Evolutionary conservation across 2,797 vertebrate species (phyloP).

Genomic region (Microctenopoma steveboyesi): DNA sequence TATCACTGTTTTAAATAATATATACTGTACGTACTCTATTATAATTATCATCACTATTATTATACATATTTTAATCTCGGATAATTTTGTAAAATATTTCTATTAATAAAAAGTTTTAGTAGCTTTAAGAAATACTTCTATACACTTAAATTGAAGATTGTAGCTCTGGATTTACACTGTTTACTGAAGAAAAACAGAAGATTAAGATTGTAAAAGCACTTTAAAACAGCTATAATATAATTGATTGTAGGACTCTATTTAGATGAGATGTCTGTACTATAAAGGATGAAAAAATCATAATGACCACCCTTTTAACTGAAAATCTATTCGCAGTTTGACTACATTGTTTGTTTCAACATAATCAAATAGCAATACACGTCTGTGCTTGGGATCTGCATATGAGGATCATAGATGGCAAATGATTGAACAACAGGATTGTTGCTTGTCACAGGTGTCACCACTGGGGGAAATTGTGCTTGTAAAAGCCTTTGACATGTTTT

Average conservation of each 20-base stretch:
- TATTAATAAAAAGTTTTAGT: constrained; percentile 33
- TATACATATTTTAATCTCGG: constrained; percentile 3
- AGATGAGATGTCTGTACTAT: constrained; percentile 43
- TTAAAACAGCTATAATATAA: constrained; percentile 11
- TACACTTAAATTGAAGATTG: constrained; percentile 38
- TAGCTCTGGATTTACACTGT: constrained; percentile 33
- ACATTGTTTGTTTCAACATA: constrained; percentile 29
- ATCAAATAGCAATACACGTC: constrained; percentile 36
- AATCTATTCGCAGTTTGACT: constrained; percentile 27
- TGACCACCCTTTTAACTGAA: constrained; percentile 12
- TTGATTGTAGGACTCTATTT: constrained; percentile 47
- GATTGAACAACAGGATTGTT: constrained; percentile 34
- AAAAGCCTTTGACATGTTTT: constrained; percentile 46
- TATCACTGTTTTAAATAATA: constrained; percentile 53
- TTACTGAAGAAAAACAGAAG: constrained; percentile 30
- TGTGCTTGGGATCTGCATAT: constrained; percentile 38
- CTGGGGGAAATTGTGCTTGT: constrained; percentile 58
- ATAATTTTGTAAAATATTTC: constrained; percentile 34
- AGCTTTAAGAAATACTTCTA: constrained; percentile 28
- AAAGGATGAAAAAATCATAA: constrained; percentile 46
- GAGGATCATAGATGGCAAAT: constrained; percentile 43
- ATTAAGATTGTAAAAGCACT: constrained; percentile 51
- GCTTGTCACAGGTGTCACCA: constrained; percentile 42
- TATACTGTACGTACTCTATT: constrained; percentile 13
- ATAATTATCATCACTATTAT: constrained; percentile 22